Conservation (phyloP, 2,113 vertebrate species). For the Amphiprion ocellaris region DNA sequence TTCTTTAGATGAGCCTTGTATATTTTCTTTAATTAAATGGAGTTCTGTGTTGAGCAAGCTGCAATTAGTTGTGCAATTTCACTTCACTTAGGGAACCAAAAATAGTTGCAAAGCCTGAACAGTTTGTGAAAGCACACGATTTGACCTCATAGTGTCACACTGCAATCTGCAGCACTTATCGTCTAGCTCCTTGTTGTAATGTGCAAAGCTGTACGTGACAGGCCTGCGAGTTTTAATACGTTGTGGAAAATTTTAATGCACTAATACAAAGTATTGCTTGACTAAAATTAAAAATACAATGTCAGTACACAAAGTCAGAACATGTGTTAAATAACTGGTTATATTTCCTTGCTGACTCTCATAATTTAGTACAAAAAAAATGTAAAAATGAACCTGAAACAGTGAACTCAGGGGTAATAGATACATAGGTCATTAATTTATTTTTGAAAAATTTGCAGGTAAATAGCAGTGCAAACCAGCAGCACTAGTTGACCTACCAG, state of each 20-base stretch:
- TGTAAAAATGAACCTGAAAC: too few species aligned
- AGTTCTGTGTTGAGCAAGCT: conserved; percentile 1
- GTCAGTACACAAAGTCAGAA: too few species aligned
- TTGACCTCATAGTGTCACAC: conserved; percentile 5
- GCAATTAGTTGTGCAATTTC: conserved; percentile 23
- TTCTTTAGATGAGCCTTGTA: conserved; percentile 16
- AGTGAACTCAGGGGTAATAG: too few species aligned
- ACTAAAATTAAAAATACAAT: background rate
- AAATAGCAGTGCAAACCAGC: background rate
- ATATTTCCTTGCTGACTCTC: too few species aligned
- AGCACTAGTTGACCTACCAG: conserved; percentile 40
- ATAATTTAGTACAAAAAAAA: too few species aligned
- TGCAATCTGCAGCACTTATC: background rate
- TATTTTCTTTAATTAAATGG: conserved; percentile 15
- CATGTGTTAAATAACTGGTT: too few species aligned
- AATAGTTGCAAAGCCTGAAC: conserved; percentile 1
- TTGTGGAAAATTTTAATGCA: background rate
- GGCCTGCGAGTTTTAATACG: background rate
- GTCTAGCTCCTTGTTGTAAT: background rate
- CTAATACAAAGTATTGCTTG: background rate
- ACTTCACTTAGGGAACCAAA: conserved; percentile 30
- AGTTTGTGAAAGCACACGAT: conserved; percentile 19
- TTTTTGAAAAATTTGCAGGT: too few species aligned
- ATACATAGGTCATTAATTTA: too few species aligned
- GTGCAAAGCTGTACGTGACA: background rate